Evolutionary conservation across 37 sponge, comb jelly and placozoan genomes (phyloP).

Genomic region (Haliclona indistincta): DNA sequence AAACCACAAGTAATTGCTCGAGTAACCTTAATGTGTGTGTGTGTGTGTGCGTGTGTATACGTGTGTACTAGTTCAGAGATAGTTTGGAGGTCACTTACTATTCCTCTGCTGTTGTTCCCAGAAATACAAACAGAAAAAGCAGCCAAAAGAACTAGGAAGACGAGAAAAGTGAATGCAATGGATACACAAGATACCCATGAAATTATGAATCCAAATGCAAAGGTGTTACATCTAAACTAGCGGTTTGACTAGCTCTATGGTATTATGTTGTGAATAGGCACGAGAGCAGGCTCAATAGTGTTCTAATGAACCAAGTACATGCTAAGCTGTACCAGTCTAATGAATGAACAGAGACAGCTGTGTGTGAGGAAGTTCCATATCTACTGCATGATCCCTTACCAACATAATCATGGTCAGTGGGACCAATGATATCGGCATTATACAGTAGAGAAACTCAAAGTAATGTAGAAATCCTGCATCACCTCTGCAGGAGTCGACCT

Average conservation of each 20-base stretch:
- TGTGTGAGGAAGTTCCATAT: too few relatives aligned
- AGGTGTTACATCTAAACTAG: neutral
- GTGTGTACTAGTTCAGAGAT: too few relatives aligned
- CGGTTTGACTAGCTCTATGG: neutral
- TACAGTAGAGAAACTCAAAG: constrained; percentile 86
- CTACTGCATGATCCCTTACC: constrained; percentile 67
- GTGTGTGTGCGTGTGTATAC: too few relatives aligned
- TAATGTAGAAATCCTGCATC: constrained; percentile 84
- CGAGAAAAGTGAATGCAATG: neutral
- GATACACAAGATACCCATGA: neutral
- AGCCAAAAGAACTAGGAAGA: constrained; percentile 88
- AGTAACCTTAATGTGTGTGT: too few relatives aligned
- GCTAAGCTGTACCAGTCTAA: too few relatives aligned
- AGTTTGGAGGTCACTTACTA: constrained; percentile 83
- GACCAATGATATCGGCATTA: constrained; percentile 68
- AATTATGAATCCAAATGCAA: neutral
- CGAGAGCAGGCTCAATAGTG: too few relatives aligned
- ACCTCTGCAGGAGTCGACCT: constrained; percentile 58
- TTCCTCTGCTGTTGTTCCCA: constrained; percentile 96
- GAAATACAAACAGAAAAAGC: constrained; percentile 79
- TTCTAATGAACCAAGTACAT: too few relatives aligned
- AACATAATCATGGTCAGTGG: constrained; percentile 83
- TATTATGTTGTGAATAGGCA: too few relatives aligned
- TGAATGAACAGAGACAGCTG: too few relatives aligned
- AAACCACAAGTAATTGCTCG: too few relatives aligned